These are phyloP conservation scores for Polymixis flavicincta DNA, from an alignment of 2,888 invertebrate genomes.

Conservation along the genomic window DNA sequence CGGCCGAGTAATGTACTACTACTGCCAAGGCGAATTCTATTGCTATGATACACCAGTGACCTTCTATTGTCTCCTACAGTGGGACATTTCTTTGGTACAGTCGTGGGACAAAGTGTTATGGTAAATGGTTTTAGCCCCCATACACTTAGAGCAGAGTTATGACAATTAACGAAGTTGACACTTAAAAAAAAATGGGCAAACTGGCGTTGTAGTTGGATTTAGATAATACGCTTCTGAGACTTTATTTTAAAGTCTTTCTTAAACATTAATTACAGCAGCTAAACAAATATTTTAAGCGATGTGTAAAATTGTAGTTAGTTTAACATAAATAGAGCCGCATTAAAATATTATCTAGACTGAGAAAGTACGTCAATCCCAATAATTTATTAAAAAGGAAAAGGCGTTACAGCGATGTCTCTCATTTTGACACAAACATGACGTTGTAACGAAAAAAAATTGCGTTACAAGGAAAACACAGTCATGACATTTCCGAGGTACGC, in stretches of 20 bases:
- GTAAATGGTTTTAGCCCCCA: constrained; percentile 8
- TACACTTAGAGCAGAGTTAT: not conserved
- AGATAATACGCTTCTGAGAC: not conserved
- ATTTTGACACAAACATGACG: constrained; percentile 43
- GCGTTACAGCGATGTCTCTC: constrained; percentile 28
- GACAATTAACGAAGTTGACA: not conserved
- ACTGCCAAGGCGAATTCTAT: constrained; percentile 88
- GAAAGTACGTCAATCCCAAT: not conserved
- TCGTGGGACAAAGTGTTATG: constrained; percentile 48
- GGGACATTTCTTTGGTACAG: constrained; percentile 76
- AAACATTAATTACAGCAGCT: not conserved
- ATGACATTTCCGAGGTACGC: constrained; percentile 14
- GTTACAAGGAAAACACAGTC: constrained; percentile 9
- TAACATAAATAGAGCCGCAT: not conserved
- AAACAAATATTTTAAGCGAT: not conserved
- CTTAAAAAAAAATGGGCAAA: not conserved
- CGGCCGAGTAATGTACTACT: constrained; percentile 77
- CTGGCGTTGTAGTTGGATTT: not conserved
- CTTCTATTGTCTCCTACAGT: constrained; percentile 86
- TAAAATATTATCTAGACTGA: not conserved
- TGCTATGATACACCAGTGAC: constrained; percentile 84
- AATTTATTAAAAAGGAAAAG: constrained; percentile 28
- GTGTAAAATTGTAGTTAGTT: not conserved
- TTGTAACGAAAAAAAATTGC: not conserved
- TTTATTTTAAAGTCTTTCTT: not conserved